Evolutionary conservation across 2,113 vertebrate genomes (phyloP).

Genomic region (Pteropus alecto): DNA sequence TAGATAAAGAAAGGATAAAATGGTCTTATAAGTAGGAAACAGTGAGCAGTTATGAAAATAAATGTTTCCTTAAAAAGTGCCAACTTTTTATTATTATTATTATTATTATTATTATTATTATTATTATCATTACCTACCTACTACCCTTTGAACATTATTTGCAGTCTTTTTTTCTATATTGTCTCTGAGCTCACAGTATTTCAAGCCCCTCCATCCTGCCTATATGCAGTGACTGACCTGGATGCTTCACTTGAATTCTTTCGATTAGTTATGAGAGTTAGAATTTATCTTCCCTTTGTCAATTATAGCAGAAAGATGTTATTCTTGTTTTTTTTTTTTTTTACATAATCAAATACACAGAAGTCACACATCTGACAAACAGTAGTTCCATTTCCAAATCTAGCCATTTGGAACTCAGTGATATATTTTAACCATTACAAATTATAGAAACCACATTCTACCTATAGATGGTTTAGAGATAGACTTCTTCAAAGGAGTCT

Average conservation of each 20-base stretch:
- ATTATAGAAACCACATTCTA: neutral
- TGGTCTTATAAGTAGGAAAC: neutral
- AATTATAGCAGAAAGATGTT: neutral
- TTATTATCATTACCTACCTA: neutral
- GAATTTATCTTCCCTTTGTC: neutral
- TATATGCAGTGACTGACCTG: neutral
- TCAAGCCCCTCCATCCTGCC: neutral
- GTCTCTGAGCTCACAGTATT: neutral
- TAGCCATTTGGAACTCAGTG: neutral
- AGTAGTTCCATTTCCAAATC: neutral
- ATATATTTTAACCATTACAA: neutral
- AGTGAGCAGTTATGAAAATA: neutral
- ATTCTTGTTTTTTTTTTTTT: neutral
- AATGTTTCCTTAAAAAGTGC: neutral
- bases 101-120: too few relatives aligned
- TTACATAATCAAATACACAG: neutral
- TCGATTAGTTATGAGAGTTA: neutral
- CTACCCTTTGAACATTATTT: neutral
- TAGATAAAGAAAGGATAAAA: neutral
- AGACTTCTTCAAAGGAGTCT: neutral
- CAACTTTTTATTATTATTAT: neutral
- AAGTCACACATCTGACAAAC: neutral
- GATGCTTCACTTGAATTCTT: neutral
- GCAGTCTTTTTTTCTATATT: neutral
- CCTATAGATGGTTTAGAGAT: neutral